Base-by-base conservation (phyloP, 2,888 invertebrate genomes). In the Caenorhabditis virilis region DNA sequence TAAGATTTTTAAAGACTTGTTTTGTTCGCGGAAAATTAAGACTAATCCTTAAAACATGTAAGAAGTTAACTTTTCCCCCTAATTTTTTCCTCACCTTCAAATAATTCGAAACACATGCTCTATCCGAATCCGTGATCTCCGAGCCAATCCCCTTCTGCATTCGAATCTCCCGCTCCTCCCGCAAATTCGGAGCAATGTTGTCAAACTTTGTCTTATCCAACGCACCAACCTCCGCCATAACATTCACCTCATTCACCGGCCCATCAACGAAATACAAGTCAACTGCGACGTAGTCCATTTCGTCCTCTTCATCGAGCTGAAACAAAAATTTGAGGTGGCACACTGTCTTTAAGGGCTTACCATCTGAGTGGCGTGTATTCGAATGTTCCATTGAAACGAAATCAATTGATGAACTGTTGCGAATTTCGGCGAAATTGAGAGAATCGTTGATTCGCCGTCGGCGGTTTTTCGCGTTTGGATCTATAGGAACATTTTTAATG, bases 321-420 rank as follows among this genome's bases (percentile, higher is more conserved):
- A 57, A 43, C 35, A 7, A 27, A 9, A 43, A 25, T 16, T 33
- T 38, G 36, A 6, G 22, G 3, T 42, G 9, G 6, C 26, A 42
- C 23, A 13, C n/a, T n/a, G 16, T 20, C 9, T 41, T 41, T 20
- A 45, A 51, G 18, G 25, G 41, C 57, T 39, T 22, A 74, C 77
- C 72, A 67, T 57, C 47, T 78, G 73, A 2, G 74, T 77, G 7
- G 75, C 77, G 47, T 81, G 78, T 23, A 81, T 68, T 51, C 76
- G 59, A 35, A 81, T 59, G 46, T 73, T 79, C 81, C 81, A 81
- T 59, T 82, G 81, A 61, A 81, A 81, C 13, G 78, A 74, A 26
- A 81, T 78, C 46, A 80, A 76, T 42, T 81, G 79, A 59, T 81
- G 72, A 16, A 80, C 77, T 1, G 80, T 80, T 30, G 81, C 78